Evolutionary conservation across 92 coral and sea anemone genomes (phyloP).

Genomic region (Muricea muricata): DNA sequence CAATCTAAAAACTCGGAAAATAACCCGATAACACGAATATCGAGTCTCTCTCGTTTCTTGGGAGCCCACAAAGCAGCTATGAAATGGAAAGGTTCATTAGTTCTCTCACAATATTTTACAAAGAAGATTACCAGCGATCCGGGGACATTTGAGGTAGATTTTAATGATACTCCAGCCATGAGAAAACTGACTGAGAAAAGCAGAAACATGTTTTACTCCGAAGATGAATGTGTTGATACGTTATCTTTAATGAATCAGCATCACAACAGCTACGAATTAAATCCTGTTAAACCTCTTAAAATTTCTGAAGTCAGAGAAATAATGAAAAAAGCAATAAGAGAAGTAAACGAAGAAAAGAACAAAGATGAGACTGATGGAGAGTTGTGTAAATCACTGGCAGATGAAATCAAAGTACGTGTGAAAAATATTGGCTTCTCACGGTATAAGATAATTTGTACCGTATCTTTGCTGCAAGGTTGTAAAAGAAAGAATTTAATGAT

Average conservation of each 20-base stretch:
- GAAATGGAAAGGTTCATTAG: conserved; percentile 17
- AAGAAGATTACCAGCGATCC: conserved; percentile 7
- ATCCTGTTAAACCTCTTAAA: background rate
- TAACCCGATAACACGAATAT: background rate
- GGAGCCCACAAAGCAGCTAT: conserved; percentile 1
- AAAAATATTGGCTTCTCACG: conserved; percentile 72
- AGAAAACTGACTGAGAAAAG: background rate
- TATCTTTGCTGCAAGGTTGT: conserved; percentile 69
- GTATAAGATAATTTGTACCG: conserved; percentile 79
- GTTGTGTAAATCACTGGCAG: conserved; percentile 74
- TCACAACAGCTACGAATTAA: background rate
- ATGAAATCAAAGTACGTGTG: conserved; percentile 76
- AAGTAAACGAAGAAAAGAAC: conserved; percentile 42
- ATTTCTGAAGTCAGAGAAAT: conserved; percentile 58
- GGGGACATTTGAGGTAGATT: conserved; percentile 25
- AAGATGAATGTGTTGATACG: background rate
- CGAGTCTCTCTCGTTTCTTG: background rate
- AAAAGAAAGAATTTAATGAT: conserved; percentile 73
- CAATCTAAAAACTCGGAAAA: background rate
- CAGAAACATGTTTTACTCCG: background rate
- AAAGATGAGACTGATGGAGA: conserved; percentile 56
- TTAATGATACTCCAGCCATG: conserved; percentile 10
- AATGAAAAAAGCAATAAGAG: conserved; percentile 62
- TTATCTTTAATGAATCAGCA: background rate
- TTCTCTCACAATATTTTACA: background rate